Evolutionary conservation across 2,797 vertebrate genomes (phyloP).

Genomic region (Spinibarbus caldwelli): DNA sequence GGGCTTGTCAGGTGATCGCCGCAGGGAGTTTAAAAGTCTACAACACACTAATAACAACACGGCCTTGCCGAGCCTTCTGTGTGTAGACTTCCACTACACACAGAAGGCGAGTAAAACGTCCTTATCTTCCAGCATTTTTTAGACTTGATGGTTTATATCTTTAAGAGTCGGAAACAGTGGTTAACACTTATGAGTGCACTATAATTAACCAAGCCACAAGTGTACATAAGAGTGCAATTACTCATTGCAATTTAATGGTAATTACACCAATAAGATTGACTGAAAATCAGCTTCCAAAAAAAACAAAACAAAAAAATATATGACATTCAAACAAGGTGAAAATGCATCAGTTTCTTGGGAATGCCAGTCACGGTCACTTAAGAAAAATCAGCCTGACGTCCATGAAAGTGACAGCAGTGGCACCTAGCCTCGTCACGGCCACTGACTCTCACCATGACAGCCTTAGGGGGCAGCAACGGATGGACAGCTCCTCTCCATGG

Average conservation of each 20-base stretch:
- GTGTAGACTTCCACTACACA: not conserved
- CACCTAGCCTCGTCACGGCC: constrained; percentile 61
- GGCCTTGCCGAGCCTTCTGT: not conserved
- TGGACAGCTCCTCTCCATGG: constrained; percentile 45
- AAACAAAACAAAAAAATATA: not conserved
- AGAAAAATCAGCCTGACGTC: constrained; percentile 66
- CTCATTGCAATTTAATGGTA: constrained; percentile 17
- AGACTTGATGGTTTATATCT: not conserved
- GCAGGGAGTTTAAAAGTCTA: constrained; percentile 61
- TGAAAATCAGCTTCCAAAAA: not conserved
- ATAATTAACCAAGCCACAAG: not conserved
- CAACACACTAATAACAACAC: constrained; percentile 65
- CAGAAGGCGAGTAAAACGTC: not conserved
- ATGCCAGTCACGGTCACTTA: constrained; percentile 61
- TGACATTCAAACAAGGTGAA: constrained; percentile 16
- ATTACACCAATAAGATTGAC: not conserved
- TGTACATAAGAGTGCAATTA: not conserved
- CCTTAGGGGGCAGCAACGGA: constrained; percentile 48
- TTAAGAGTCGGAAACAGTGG: not conserved
- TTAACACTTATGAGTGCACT: not conserved
- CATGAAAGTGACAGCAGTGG: constrained; percentile 70
- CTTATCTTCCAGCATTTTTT: not conserved
- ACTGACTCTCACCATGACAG: constrained; percentile 60
- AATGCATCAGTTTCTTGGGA: not conserved
- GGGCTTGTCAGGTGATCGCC: constrained; percentile 65